Base-by-base conservation (phyloP, 2,797 vertebrate genomes). In the Acanthurus tractus region DNA sequence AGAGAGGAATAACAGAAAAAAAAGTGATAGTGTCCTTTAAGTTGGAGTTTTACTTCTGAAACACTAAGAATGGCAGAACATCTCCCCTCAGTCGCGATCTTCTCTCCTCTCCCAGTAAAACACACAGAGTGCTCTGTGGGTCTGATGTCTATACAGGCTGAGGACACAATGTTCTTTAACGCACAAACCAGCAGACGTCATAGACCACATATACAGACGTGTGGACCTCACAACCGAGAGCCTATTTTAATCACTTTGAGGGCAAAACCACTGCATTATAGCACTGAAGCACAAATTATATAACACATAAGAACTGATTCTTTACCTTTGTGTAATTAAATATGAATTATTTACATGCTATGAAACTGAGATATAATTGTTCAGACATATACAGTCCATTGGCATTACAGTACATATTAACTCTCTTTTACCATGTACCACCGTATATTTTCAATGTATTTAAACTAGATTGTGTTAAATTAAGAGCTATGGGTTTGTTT, bases 121-220 rank as follows among this genome's bases (percentile, higher is more conserved):
- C 25, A 29, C 25, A 29, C 25, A 29, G 25, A 55, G 63, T 65
- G 57, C 49, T 76, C 40, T 63, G 38, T 67, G 68, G 70, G 59
- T 20, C 25, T 34, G 52, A 70, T 48, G 58, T 42, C 49, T 70
- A 67, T 34, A 15, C 55, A 67, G 25, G 62, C n/a, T 40, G 53
- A 70, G 79, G 50, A 86, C 79, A 78, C 62, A 7, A 22, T 81
- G 85, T 86, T 76, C 79, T 81, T 72, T 63, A n/a, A 3, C 49
- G 45, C 15, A 56, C 7, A 61, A 20, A 13, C 23, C 54, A 62
- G 38, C 25, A 34, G 18, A 65, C 40, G 4, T 80, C 64, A 25
- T 29, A 25, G 71, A 59, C 8, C 59, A 76, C n/a, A 58, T 38
- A 57, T 6, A 46, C 65, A 74, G 34, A 63, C 76, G 66, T 56